Evolutionary conservation across 2,888 invertebrate species (phyloP).

Genomic region (Argyresthia albistria): DNA sequence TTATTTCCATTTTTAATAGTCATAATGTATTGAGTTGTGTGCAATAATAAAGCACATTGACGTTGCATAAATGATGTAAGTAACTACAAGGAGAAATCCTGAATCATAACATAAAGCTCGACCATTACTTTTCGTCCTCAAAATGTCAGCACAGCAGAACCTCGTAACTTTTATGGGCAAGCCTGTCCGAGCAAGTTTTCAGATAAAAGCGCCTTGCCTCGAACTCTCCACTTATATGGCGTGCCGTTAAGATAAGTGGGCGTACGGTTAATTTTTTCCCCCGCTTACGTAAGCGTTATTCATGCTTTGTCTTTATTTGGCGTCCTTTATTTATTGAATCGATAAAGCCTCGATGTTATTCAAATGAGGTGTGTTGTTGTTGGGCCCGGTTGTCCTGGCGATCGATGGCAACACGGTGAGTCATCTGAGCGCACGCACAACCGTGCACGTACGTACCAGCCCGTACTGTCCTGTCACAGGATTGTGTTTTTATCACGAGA

Average conservation of each 20-base stretch:
- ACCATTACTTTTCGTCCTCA: conserved; percentile 19
- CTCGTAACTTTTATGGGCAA: conserved; percentile 24
- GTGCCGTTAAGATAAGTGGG: conserved; percentile 33
- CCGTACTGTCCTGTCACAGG: too few species aligned
- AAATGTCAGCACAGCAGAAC: conserved; percentile 18
- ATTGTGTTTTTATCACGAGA: too few species aligned
- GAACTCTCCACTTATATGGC: conserved; percentile 36
- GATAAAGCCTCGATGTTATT: conserved; percentile 33
- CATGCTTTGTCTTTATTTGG: conserved; percentile 6
- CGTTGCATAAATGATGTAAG: too few species aligned
- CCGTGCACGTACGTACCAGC: too few species aligned
- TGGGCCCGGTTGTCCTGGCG: conserved; percentile 29
- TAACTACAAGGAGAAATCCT: too few species aligned
- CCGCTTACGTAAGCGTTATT: conserved; percentile 23
- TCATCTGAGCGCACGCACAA: conserved; percentile 24
- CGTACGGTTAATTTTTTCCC: conserved; percentile 29
- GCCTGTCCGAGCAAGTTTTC: conserved; percentile 11
- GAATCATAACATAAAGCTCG: too few species aligned
- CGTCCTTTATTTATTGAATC: conserved; percentile 29
- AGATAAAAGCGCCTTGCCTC: conserved; percentile 25
- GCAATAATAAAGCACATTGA: too few species aligned
- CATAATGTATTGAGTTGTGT: too few species aligned
- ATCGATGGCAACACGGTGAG: too few species aligned
- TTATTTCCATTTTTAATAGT: too few species aligned
- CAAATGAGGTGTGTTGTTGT: conserved; percentile 38